Conservation (phyloP, 1,140 invertebrate species). For the Araneus ventricosus region DNA sequence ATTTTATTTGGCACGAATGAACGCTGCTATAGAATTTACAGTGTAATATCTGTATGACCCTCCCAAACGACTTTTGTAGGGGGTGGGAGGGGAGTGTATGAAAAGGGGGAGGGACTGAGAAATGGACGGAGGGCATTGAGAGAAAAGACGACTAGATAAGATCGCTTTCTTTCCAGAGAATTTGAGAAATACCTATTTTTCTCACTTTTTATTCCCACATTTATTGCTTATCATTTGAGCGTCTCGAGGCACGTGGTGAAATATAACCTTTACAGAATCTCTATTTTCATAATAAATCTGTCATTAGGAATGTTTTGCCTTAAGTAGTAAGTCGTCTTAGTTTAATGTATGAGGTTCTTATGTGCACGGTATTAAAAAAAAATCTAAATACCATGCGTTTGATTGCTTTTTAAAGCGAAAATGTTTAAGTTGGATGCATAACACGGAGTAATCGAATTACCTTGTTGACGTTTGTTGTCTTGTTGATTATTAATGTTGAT, state of each 20-base stretch:
- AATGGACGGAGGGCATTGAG: slow-evolving; percentile 47
- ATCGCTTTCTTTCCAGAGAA: slow-evolving; percentile 52
- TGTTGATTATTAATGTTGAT: no score
- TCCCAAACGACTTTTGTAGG: slow-evolving; percentile 46
- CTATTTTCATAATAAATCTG: no score
- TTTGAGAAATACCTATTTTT: slow-evolving; percentile 52
- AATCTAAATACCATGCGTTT: no score
- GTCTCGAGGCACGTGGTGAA: background rate
- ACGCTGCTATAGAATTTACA: slow-evolving; percentile 75
- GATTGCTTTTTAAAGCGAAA: no score
- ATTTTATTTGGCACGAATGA: slow-evolving; percentile 74
- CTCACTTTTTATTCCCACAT: slow-evolving; percentile 42
- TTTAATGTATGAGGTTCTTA: no score
- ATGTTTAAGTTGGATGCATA: no score
- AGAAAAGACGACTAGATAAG: slow-evolving; percentile 61
- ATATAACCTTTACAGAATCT: no score
- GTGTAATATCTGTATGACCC: slow-evolving; percentile 73
- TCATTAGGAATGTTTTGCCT: no score
- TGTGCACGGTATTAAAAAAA: no score
- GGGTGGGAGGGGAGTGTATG: background rate
- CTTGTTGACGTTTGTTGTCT: no score
- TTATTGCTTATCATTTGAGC: background rate
- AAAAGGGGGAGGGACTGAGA: slow-evolving; percentile 8
- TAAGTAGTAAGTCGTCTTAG: no score
- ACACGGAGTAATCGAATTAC: no score